Conservation (phyloP, 2,797 vertebrate genomes). For the Taeniopygia guttata region DNA sequence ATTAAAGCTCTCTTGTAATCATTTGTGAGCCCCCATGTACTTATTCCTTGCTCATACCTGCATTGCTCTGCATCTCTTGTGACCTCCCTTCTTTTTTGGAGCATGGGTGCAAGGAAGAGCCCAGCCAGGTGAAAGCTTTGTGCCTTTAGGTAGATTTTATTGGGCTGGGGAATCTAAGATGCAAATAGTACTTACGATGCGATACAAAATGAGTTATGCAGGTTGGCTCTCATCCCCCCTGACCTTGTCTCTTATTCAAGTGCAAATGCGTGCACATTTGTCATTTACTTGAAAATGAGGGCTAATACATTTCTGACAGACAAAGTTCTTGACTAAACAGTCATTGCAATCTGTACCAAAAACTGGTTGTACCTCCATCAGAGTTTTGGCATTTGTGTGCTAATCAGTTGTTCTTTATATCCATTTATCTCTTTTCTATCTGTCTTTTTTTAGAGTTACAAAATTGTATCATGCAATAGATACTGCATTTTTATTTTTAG, state of each 20-base stretch:
- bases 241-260: neutral
- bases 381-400: neutral
- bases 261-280: neutral
- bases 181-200: neutral
- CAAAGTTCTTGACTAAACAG: neutral
- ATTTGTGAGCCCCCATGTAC: neutral
- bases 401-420: neutral
- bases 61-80: neutral
- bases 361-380: neutral
- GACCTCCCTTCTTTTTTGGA: neutral
- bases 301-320: neutral
- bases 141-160: neutral
- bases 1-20: neutral
- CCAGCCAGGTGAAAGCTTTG: neutral
- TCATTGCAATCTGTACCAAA: neutral
- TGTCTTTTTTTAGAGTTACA: neutral
- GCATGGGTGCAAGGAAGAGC: neutral
- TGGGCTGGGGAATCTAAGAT: neutral
- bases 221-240: neutral
- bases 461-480: neutral
- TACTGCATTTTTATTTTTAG: neutral
- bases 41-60: neutral
- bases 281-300: neutral
- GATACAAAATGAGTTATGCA: neutral
- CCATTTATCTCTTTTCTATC: neutral